Conservation (phyloP, 2,797 vertebrate genomes). For the Sebastiscus albofasciatus region DNA sequence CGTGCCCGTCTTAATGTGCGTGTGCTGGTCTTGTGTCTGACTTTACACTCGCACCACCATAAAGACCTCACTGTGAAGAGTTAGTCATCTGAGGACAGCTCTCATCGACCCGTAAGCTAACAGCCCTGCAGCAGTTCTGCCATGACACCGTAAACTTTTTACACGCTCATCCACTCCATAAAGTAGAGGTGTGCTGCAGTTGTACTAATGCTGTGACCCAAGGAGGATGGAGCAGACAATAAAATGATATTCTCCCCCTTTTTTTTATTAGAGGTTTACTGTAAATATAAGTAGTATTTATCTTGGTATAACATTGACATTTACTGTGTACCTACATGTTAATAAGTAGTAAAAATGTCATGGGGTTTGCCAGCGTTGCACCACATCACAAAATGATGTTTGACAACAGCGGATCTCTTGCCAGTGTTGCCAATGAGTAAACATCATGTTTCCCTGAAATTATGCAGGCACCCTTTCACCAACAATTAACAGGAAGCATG, state of each 20-base stretch:
- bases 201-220: neutral
- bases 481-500: neutral
- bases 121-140: constrained; percentile 39
- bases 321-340: constrained; percentile 9
- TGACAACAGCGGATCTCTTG: neutral
- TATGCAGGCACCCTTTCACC: neutral
- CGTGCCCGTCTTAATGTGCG: neutral
- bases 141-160: constrained; percentile 53
- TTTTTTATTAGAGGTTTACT: neutral
- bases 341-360: constrained; percentile 32
- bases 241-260: neutral
- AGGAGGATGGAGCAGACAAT: neutral
- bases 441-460: constrained; percentile 7
- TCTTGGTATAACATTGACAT: neutral
- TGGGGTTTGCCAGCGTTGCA: constrained; percentile 20
- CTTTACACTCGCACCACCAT: neutral
- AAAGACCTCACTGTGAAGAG: constrained; percentile 33
- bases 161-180: constrained; percentile 38
- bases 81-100: constrained; percentile 50
- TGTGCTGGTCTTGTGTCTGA: constrained; percentile 3
- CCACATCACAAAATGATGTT: neutral
- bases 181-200: constrained; percentile 30
- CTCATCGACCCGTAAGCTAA: constrained; percentile 47
- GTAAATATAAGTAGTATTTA: neutral
- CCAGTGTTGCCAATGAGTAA: neutral